These are phyloP conservation scores for Diarsia rubi DNA, from an alignment of 2,888 invertebrate species.

Conservation along the genomic window DNA sequence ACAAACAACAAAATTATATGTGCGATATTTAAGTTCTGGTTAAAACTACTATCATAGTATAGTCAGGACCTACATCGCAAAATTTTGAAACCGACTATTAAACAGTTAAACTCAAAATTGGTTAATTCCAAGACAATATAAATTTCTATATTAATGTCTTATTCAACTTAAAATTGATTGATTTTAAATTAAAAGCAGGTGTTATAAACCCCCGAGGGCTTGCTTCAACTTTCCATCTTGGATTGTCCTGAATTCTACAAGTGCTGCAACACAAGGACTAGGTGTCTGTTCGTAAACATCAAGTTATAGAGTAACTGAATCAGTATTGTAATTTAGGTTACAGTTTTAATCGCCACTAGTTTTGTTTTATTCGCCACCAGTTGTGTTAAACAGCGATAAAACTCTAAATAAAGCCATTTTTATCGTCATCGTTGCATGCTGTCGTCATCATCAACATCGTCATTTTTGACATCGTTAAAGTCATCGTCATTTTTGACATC, in stretches of 20 bases:
- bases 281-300: background rate
- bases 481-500: no score
- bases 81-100: no score
- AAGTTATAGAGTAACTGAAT: background rate
- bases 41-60: no score
- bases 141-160: no score
- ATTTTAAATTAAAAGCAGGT: background rate
- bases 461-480: no score
- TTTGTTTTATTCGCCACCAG: background rate
- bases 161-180: background rate
- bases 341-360: background rate
- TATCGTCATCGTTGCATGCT: no score
- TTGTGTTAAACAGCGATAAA: background rate
- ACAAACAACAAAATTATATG: constrained; percentile 28
- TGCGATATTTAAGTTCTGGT: no score
- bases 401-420: no score
- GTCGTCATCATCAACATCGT: no score
- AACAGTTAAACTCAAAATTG: no score
- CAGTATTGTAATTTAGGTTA: background rate
- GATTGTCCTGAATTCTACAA: background rate
- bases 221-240: background rate
- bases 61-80: no score
- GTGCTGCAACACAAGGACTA: background rate
- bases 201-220: background rate
- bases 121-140: no score